These are phyloP conservation scores for Peromyscus californicus DNA, from an alignment of 2,113 vertebrate species.

Conservation along the genomic window DNA sequence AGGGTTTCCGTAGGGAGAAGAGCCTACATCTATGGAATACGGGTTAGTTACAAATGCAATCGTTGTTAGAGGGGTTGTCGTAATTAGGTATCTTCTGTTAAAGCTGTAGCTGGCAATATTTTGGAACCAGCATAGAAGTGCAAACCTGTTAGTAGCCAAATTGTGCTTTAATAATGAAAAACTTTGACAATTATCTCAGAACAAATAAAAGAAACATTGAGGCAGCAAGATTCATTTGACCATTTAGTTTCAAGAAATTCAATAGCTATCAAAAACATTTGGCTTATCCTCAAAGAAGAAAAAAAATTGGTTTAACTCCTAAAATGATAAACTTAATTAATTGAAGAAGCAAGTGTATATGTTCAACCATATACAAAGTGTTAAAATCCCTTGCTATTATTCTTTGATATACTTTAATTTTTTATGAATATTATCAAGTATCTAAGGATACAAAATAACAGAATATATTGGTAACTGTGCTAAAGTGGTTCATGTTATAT, in stretches of 20 bases:
- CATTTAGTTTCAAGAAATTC: slow-evolving; percentile 9
- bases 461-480: background rate
- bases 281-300: background rate
- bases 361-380: slow-evolving; percentile 17
- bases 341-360: slow-evolving; percentile 4
- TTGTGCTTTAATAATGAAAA: slow-evolving; percentile 35
- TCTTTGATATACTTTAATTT: background rate
- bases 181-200: background rate
- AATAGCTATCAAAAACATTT: slow-evolving; percentile 35
- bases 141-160: background rate
- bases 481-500: slow-evolving; percentile 14
- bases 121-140: background rate
- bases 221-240: background rate
- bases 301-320: background rate
- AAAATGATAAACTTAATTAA: background rate
- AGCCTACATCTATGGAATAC: background rate
- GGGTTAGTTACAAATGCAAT: background rate
- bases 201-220: slow-evolving; percentile 35
- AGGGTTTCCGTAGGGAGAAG: background rate
- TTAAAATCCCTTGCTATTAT: background rate
- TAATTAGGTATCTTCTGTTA: slow-evolving; percentile 18
- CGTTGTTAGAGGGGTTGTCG: background rate
- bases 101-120: background rate
- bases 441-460: slow-evolving; percentile 3
- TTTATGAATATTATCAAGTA: slow-evolving; percentile 7